Base-by-base conservation (phyloP, 2,113 vertebrate species). In the Vombatus ursinus region DNA sequence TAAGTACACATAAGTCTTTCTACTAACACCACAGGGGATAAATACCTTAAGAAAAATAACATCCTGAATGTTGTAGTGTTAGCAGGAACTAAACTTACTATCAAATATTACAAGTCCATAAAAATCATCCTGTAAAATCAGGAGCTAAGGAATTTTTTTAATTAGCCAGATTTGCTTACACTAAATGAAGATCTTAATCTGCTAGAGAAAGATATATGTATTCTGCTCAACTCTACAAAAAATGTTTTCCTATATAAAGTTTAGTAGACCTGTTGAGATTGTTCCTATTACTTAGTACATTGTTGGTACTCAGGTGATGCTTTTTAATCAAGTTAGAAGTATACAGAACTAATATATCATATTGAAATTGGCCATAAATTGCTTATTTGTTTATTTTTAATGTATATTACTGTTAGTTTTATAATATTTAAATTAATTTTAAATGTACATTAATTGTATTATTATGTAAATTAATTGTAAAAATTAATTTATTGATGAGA, bases 1-100 rank as follows among this genome's bases (percentile, higher is more conserved):
- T 93, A 96, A 89, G 22, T 91, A 94, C 28, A 96, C 90, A 48
- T 31, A 44, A 14, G 31, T 48, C 25, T 91, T 93, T 50, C 50
- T 96, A 95, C 61, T 92, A 24, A 92, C 31, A 68, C 22, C 61
- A 68, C 1, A 3, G 49, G 8, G 28, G 91, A 57, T 92, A 94
- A 96, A 90, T 91, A 7, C 3, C 92, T 61, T 28, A 61, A 61
- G 61, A 37, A 68, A 68, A 68, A 68, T n/a, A 68, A 16, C 31
- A 68, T 68, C 61, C 61, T 68, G 11, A 68, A 68, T 37, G 3
- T n/a, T 12, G 61, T 14, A 68, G 37, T 16, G 3, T n/a, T n/a
- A 5, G 31, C 37, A 68, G 61, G 61, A 68, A n/a, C 61, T 68
- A 68, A 68, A n/a, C 31, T 68, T 37, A 12, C 61, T 23, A 37